Base-by-base conservation (phyloP, 2,113 vertebrate species). In the Falco punctatus region DNA sequence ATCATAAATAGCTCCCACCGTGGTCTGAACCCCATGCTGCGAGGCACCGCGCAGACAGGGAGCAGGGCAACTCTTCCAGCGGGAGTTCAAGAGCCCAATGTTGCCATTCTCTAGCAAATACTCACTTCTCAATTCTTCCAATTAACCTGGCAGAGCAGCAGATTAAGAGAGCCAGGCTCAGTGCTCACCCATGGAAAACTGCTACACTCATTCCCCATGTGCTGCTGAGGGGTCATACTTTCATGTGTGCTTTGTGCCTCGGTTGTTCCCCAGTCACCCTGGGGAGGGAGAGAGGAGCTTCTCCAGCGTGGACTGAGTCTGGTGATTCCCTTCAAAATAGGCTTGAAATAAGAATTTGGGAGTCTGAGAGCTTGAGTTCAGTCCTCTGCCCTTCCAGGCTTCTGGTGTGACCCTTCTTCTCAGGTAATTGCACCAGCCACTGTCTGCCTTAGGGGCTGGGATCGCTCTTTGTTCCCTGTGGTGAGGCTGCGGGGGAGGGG, bases 11-110 rank as follows among this genome's bases (percentile, higher is more conserved):
- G 32, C 79, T 79, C 17, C 21, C 55, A 55, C 64, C 38, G 9
- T 6, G 33, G 35, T 42, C 75, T 57, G 42, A 73, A 28, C 18
- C 20, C 26, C 57, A 27, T 0, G 0, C n/a, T 17, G 38, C 1
- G 2, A 77, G 42, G 71, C 35, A 38, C 33, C 10, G 33, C 46
- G 72, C 46, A 61, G 67, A 11, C 11, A 54, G 13, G 61, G 55
- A 91, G 27, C 27, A 14, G n/a, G 9, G 18, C 65, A 62, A 10
- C 21, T 42, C 9, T 64, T 86, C 65, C 78, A 70, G 0, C 0
- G 20, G 55, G 35, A 54, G 33, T 48, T 81, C 72, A 40, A 40
- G 58, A 49, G 54, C 52, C 57, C 38, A 38, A 38, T 38, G 38
- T 19, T 40, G 28, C 26, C 40, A 24, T 27, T 80, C 65, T 27